Conservation (phyloP, 2,797 vertebrate genomes). For the Enteromius unitaeniatus region DNA sequence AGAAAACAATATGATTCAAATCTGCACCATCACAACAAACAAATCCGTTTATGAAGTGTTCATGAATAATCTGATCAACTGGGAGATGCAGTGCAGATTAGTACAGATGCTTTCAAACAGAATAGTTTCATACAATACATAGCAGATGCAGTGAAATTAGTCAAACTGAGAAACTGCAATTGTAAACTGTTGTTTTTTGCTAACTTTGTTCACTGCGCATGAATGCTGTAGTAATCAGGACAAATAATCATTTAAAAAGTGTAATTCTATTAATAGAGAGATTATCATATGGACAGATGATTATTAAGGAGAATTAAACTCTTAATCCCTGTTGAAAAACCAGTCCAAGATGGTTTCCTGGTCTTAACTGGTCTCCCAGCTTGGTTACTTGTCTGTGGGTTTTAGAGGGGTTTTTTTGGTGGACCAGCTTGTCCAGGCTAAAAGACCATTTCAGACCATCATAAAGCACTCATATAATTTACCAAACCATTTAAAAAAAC, state of each 20-base stretch:
- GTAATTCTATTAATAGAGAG: not conserved
- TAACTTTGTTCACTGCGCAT: not conserved
- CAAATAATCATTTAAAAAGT: not conserved
- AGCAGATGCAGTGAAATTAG: not conserved
- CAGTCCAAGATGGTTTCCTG: not conserved
- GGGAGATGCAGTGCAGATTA: not conserved
- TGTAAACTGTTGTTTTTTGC: not conserved
- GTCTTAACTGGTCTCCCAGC: not conserved
- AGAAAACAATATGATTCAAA: conserved; percentile 44
- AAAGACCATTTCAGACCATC: not conserved
- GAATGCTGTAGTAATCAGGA: not conserved
- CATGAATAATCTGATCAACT: conserved; percentile 7
- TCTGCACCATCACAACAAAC: conserved; percentile 23
- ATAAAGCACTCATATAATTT: not conserved
- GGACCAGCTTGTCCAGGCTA: not conserved
- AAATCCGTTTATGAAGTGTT: conserved; percentile 12
- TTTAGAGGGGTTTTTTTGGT: not conserved
- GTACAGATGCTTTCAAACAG: conserved; percentile 13
- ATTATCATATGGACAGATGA: not conserved
- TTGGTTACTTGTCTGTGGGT: not conserved
- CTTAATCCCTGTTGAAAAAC: not conserved
- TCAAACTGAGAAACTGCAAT: not conserved
- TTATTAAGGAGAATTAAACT: not conserved
- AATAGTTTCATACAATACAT: not conserved
- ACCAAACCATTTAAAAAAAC: not conserved